A percentile compares a stretch with the other conserved stretches of the same genome.
phyloP scores from a whole-genome alignment of 2,888 invertebrate species.

The Erpobdella octoculata region DNA sequence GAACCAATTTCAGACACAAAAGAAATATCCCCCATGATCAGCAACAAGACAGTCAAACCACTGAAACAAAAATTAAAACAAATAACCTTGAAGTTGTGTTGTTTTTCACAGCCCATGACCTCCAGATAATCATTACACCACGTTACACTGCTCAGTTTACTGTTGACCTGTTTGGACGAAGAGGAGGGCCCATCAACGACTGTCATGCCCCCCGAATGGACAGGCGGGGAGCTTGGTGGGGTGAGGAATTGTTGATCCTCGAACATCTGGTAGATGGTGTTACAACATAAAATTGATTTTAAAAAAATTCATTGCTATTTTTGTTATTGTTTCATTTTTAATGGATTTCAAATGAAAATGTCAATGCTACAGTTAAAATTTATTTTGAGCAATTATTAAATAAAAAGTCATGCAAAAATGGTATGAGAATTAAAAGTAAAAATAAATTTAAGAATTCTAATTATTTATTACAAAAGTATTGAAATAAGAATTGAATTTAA shows the following conservation, averaged over 20 bases:
- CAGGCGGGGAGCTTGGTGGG: conserved; percentile 37
- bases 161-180: conserved; percentile 13
- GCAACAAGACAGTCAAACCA: background rate
- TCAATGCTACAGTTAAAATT: background rate
- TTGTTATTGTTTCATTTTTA: too few relatives aligned
- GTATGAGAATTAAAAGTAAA: too few relatives aligned
- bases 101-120: conserved; percentile 39
- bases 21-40: background rate
- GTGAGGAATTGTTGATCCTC: conserved; percentile 36
- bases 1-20: too few relatives aligned
- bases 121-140: conserved; percentile 39
- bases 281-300: background rate
- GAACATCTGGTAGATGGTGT: conserved; percentile 34
- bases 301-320: too few relatives aligned
- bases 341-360: too few relatives aligned
- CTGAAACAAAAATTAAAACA: background rate
- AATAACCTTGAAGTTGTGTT: conserved; percentile 39
- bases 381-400: background rate
- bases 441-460: too few relatives aligned
- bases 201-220: conserved; percentile 1
- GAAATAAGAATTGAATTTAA: too few relatives aligned
- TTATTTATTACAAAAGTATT: too few relatives aligned
- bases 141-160: conserved; percentile 35
- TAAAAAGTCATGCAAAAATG: too few relatives aligned
- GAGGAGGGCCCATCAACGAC: background rate